Base-by-base conservation (phyloP, 1,140 invertebrate genomes). In the Ruditapes philippinarum region DNA sequence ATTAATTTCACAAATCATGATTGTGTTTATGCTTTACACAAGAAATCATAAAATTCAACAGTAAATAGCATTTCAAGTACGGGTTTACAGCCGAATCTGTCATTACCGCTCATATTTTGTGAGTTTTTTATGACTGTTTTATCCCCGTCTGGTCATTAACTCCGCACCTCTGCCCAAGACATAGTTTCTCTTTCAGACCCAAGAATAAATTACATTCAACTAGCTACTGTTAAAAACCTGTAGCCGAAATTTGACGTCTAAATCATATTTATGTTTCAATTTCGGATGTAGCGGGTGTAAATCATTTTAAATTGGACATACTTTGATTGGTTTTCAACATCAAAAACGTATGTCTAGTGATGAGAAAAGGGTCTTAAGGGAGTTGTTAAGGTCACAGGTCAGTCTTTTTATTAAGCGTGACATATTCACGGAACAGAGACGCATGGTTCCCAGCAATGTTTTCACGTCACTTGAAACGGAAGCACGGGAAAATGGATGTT, bases 111-210 rank as follows among this genome's bases (percentile, higher is more conserved):
- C 68, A 78, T 78, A 33, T 60, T 78, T 60, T 62, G 54, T 73
- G 42, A n/a, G 74, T 22, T 7, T 88, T 86, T 88, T 88, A 88
- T 88, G 49, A 54, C 74, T 17, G 19, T 88, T 88, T 88, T 88
- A 88, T 88, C 33, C 28, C 76, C 33, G n/a, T 9, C 28, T 51
- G 49, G 45, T 80, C 85, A 70, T 88, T 65, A 88, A 70, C 78
- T 36, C 28, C 38, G 17, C 51, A 57, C 33, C 36, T 49, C 73
- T 60, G 54, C 28, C 73, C 38, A 54, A 1, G 28, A 76, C 33
- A 12, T 12, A 38, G 65, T 70, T 73, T 73, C 42, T 4, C 22
- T 42, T 11, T 51, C 33, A 42, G 12, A 57, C 25, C 31, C 62
- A 31, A 65, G 36, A 45, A 51, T 38, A 65, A 82, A 68, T 68